A percentile compares a stretch with the other conserved stretches of the same genome.
phyloP scores from a whole-genome alignment of 2,797 vertebrate species.

The Tolypeutes matacus region DNA sequence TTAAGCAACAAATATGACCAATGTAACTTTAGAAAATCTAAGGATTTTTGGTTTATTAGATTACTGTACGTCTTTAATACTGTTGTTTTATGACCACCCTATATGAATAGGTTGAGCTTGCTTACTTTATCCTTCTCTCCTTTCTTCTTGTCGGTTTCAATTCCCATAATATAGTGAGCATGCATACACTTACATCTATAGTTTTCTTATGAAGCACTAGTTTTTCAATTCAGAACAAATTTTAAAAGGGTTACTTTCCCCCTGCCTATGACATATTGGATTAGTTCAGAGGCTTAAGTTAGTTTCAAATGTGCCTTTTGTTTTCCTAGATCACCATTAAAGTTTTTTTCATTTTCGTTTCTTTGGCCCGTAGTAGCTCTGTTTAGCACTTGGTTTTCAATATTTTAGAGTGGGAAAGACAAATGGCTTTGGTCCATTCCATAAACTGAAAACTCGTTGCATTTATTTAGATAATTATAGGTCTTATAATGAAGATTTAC shows the following conservation, averaged over 20 bases:
- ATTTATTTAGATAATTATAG: conserved; percentile 59
- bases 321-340: conserved; percentile 43
- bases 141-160: neutral
- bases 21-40: conserved; percentile 54
- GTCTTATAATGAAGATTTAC: conserved; percentile 78
- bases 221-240: too few species aligned
- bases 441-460: conserved; percentile 56
- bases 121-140: neutral
- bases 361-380: conserved; percentile 1
- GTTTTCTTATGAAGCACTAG: too few species aligned
- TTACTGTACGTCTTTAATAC: conserved; percentile 25
- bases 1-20: conserved; percentile 30
- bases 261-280: too few species aligned
- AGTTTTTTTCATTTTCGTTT: conserved; percentile 51
- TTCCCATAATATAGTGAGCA: too few species aligned
- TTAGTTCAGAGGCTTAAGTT: conserved; percentile 32
- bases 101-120: neutral
- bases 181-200: too few species aligned
- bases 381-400: conserved; percentile 67
- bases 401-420: conserved; percentile 57
- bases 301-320: conserved; percentile 55
- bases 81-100: neutral
- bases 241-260: too few species aligned
- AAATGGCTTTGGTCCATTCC: conserved; percentile 57
- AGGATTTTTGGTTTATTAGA: conserved; percentile 44